Percentiles rank a stretch among this genome's conserved stretches.
Conservation (phyloP, 2,888 invertebrate species). For the Agonopterix alstromeriana region DNA sequence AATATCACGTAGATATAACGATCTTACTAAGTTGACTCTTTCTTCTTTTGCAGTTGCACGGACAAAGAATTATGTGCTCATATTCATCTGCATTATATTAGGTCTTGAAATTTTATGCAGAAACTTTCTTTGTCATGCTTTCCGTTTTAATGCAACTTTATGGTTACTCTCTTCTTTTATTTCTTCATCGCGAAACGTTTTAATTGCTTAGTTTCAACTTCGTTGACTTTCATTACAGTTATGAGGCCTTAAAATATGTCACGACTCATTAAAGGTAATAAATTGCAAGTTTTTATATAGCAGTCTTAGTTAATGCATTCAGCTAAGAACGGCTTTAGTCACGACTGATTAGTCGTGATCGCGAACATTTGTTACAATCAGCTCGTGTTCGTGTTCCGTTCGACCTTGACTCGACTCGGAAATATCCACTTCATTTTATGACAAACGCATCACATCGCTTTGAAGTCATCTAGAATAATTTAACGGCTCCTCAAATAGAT, state of each 20-base stretch:
- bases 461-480: conserved; percentile 1
- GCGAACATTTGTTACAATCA: conserved; percentile 15
- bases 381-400: conserved; percentile 30
- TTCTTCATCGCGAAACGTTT: background rate
- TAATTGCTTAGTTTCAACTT: background rate
- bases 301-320: conserved; percentile 15
- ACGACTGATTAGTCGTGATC: conserved; percentile 28
- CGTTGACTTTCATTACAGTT: background rate
- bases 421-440: conserved; percentile 15
- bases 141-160: conserved; percentile 15
- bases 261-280: conserved; percentile 8
- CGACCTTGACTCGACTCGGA: conserved; percentile 36
- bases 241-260: background rate
- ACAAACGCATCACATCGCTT: background rate
- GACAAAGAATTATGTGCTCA: conserved; percentile 14
- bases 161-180: conserved; percentile 4
- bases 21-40: conserved; percentile 7
- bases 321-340: conserved; percentile 21
- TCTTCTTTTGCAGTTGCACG: conserved; percentile 9
- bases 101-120: conserved; percentile 5
- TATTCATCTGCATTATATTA: conserved; percentile 16
- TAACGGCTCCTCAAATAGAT: background rate
- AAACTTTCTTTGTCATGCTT: conserved; percentile 2
- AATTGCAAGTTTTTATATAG: conserved; percentile 11
- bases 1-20: conserved; percentile 2